Percentiles rank a stretch among this genome's conserved stretches.
phyloP scores from a whole-genome alignment of 2,113 vertebrate species.

The Leucoraja erinaceus region DNA sequence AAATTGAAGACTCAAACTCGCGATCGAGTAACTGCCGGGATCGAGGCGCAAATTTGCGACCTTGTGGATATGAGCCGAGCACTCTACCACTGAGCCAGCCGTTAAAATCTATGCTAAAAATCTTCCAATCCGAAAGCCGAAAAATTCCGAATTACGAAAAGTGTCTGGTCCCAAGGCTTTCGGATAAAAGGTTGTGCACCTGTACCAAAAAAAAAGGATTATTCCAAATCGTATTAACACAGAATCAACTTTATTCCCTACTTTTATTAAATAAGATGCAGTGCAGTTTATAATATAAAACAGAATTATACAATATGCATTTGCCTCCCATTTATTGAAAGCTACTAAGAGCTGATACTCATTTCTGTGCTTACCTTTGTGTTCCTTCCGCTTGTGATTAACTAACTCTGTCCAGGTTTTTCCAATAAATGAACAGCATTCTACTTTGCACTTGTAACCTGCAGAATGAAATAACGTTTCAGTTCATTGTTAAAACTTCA shows the following conservation, averaged over 20 bases:
- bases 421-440: conserved; percentile 65
- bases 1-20: too few relatives aligned
- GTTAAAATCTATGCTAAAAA: too few relatives aligned
- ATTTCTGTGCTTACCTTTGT: conserved; percentile 60
- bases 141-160: too few relatives aligned
- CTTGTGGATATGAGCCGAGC: too few relatives aligned
- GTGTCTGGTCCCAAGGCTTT: too few relatives aligned
- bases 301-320: neutral
- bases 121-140: too few relatives aligned
- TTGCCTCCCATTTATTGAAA: neutral
- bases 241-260: neutral
- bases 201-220: neutral
- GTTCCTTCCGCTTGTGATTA: conserved; percentile 65
- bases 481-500: neutral
- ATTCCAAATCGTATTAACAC: neutral
- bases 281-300: neutral
- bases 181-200: too few relatives aligned
- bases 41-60: too few relatives aligned
- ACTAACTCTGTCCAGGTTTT: conserved; percentile 81
- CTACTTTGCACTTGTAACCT: conserved; percentile 78
- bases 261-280: neutral
- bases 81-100: too few relatives aligned
- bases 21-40: too few relatives aligned
- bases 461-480: neutral
- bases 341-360: neutral